Percentiles rank a stretch among this genome's conserved stretches.
phyloP scores from a whole-genome alignment of 2,888 invertebrate genomes.

The Drosophila paucipuncta region DNA sequence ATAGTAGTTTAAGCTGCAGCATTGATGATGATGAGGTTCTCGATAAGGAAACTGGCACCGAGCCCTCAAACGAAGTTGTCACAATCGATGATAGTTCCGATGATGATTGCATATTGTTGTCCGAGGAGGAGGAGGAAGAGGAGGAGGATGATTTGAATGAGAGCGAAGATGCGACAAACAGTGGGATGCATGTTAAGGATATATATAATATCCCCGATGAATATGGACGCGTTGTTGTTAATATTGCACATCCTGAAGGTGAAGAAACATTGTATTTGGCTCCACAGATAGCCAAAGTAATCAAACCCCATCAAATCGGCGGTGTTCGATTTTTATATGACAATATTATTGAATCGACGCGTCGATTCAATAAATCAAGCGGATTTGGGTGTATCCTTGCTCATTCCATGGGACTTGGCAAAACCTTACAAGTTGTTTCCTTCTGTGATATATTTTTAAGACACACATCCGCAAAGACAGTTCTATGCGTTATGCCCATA shows the following conservation, averaged over 20 bases:
- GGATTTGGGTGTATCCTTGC: conserved; percentile 99
- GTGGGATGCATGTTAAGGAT: conserved; percentile 97
- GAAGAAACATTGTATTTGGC: conserved; percentile 97
- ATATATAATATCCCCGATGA: conserved; percentile 95
- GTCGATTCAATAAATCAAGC: conserved; percentile 93
- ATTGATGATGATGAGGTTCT: conserved; percentile 54
- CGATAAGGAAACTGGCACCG: conserved; percentile 58
- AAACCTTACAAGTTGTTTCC: conserved; percentile 97
- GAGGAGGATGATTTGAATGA: conserved; percentile 90
- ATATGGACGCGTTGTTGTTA: conserved; percentile 95
- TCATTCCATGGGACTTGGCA: conserved; percentile 99
- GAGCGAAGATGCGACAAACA: conserved; percentile 93
- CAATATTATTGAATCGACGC: conserved; percentile 97
- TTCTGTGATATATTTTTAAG: conserved; percentile 98
- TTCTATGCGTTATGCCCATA: conserved; percentile 98
- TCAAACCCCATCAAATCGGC: conserved; percentile 98
- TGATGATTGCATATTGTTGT: conserved; percentile 94
- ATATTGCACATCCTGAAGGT: conserved; percentile 95
- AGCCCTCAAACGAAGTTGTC: conserved; percentile 85
- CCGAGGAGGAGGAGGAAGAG: conserved; percentile 93
- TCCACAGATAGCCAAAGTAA: conserved; percentile 94
- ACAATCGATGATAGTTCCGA: conserved; percentile 92
- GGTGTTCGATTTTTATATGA: conserved; percentile 98
- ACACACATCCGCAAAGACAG: conserved; percentile 94
- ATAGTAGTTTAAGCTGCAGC: conserved; percentile 70